Evolutionary conservation across 1,140 invertebrate species (phyloP).

Genomic region (Kradibia gibbosae): DNA sequence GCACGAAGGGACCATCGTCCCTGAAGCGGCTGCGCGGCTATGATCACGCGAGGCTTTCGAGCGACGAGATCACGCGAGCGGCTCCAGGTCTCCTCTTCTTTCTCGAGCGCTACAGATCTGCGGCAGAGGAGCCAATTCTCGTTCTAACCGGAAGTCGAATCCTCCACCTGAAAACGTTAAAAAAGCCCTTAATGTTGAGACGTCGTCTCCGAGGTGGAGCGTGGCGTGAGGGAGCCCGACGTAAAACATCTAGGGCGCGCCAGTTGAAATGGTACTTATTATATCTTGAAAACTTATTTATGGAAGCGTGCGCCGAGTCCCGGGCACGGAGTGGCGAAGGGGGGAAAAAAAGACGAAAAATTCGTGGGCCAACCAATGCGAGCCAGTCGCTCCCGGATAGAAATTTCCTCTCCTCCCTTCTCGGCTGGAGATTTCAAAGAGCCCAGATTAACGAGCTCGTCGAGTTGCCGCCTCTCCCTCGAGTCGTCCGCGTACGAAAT

Average conservation of each 20-base stretch:
- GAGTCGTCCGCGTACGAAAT: too few species aligned
- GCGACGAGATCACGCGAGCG: conserved; percentile 5
- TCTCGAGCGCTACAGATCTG: conserved; percentile 16
- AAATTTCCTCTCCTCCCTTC: neutral
- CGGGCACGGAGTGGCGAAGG: neutral
- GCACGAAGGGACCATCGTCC: neutral
- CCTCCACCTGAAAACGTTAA: conserved; percentile 2
- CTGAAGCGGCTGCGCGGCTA: neutral
- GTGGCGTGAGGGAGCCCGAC: neutral
- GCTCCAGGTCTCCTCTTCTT: conserved; percentile 13
- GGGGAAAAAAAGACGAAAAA: neutral
- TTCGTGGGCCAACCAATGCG: neutral
- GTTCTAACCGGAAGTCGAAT: conserved; percentile 37
- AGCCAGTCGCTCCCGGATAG: neutral
- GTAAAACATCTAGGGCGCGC: neutral
- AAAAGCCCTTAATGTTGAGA: conserved; percentile 29
- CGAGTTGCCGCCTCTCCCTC: too few species aligned
- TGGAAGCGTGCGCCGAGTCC: neutral
- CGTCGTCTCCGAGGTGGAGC: conserved; percentile 2
- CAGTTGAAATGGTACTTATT: conserved; percentile 36
- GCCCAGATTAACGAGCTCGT: too few species aligned
- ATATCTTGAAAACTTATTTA: conserved; percentile 43
- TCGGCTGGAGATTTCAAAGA: too few species aligned
- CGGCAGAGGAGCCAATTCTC: conserved; percentile 22
- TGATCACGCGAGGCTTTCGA: conserved; percentile 10